Conservation (phyloP, 30 jellyfish, hydroid and myxozoan genomes). For the Catostylus mosaicus region DNA sequence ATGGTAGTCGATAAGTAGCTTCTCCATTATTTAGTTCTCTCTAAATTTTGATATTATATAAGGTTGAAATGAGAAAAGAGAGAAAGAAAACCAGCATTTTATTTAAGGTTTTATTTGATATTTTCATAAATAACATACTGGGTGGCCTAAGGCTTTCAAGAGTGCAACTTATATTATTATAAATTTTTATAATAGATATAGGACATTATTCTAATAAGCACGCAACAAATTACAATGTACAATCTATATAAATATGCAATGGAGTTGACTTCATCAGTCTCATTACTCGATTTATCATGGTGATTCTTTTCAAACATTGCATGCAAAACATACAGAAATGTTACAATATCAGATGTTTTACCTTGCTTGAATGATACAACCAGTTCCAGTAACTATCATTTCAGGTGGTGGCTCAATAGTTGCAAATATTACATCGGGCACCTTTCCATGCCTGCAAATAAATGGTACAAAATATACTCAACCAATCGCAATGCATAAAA, state of each 20-base stretch:
- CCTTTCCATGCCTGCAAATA: slow-evolving; percentile 77
- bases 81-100: too few relatives aligned
- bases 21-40: too few relatives aligned
- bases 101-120: too few relatives aligned
- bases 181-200: too few relatives aligned
- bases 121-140: too few relatives aligned
- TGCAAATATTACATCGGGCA: slow-evolving; percentile 83
- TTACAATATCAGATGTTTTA: not conserved
- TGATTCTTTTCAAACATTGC: too few relatives aligned
- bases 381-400: slow-evolving; percentile 69
- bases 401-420: slow-evolving; percentile 89
- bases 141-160: too few relatives aligned
- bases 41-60: too few relatives aligned
- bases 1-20: not conserved
- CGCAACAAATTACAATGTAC: not conserved
- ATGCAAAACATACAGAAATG: not conserved
- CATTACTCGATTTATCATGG: too few relatives aligned
- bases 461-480: not conserved
- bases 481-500: not conserved
- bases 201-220: not conserved
- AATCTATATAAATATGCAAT: too few relatives aligned
- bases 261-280: not conserved
- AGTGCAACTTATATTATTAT: too few relatives aligned
- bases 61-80: too few relatives aligned
- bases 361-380: slow-evolving; percentile 94